A percentile compares a stretch with the other conserved stretches of the same genome.
phyloP scores from a whole-genome alignment of 2,113 vertebrate genomes.

The Nansenia antarctica region DNA sequence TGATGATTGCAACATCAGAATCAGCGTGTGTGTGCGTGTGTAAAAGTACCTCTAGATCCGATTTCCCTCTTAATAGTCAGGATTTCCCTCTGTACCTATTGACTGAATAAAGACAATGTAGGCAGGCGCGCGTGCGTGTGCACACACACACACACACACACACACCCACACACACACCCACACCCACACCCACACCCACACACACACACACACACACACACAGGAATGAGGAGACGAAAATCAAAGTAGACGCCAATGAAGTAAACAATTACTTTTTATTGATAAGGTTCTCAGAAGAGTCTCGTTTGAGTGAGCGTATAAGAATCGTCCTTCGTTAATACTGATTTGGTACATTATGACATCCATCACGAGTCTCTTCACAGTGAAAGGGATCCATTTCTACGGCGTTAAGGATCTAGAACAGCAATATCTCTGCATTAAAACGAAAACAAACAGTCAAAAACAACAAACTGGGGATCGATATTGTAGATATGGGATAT shows the following conservation, averaged over 20 bases:
- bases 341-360: constrained; percentile 85
- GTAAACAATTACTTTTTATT: constrained; percentile 82
- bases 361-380: constrained; percentile 83
- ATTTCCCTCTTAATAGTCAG: no score
- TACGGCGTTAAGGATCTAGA: constrained; percentile 75
- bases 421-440: constrained; percentile 73
- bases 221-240: constrained; percentile 42
- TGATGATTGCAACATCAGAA: no score
- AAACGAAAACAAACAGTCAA: constrained; percentile 58
- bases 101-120: no score
- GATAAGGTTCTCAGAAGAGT: constrained; percentile 81
- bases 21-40: no score
- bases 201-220: background rate
- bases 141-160: background rate
- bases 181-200: background rate
- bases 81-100: no score
- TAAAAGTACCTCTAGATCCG: no score
- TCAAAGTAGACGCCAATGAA: constrained; percentile 55
- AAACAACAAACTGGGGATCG: constrained; percentile 72
- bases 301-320: constrained; percentile 76
- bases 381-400: constrained; percentile 80
- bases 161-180: background rate
- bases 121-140: no score
- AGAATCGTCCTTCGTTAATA: constrained; percentile 79
- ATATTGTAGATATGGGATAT: constrained; percentile 80